Base-by-base conservation (phyloP, 2,797 vertebrate genomes). In the Selene dorsalis region DNA sequence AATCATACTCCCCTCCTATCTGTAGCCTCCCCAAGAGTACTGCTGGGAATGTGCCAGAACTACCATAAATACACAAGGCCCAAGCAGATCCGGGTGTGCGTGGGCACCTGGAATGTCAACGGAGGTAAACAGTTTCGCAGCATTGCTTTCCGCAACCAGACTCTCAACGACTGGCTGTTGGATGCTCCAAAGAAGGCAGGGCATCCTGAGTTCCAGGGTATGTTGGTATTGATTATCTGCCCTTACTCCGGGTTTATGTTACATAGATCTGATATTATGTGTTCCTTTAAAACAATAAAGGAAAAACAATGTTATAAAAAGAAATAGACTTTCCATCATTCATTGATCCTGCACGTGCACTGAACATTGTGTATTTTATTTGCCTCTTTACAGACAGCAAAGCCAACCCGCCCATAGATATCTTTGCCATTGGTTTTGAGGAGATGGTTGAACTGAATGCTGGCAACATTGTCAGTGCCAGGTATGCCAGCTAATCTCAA, bases 371-470 rank as follows among this genome's bases (percentile, higher is more conserved):
- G n/a, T 56, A 2, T 82, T 82, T 4, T 73, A 3, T 45, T 67
- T 83, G 3, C 30, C 4, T 70, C 18, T 83, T 70, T 62, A 26
- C 87, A 99, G 98, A 98, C 92, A 94, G 83, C 89, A 97, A 96
- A 94, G 94, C 93, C 82, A 97, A 96, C 55, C 97, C 32, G 32
- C 32, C 97, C 16, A 95, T 95, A 17, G 98, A 99, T 81, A 97
- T 99, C 87, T 99, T 99, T 95, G 98, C 97, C 73, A 99, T 99
- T 56, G 98, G 98, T 65, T 99, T 99, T 95, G 97, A 99, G 93
- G 98, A 99, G 94, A 99, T 99, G 98, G 98, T 99, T 82, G 98
- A 99, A 88, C 92, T 99, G 88, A 99, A 99, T 85, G 98, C 98
- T 67, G 98, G 98, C 43, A 99, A 99, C 90, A 99, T 99, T 63